phyloP scores from a whole-genome alignment of 1,140 invertebrate genomes.

The Druon quercuslanigerum region DNA sequence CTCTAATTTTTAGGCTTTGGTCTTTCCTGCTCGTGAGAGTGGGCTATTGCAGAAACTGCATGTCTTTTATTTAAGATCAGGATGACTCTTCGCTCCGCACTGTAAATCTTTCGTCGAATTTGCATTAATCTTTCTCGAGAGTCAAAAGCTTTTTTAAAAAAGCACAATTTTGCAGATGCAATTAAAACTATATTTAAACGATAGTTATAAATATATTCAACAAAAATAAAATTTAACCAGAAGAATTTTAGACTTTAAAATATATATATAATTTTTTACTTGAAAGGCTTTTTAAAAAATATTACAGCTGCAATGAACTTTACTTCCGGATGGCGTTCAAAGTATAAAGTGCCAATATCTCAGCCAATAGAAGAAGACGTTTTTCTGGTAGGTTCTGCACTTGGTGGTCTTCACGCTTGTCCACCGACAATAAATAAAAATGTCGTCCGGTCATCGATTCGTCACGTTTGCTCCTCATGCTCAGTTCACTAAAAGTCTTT shows the following conservation, averaged over 20 bases:
- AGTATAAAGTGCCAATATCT: constrained; percentile 2
- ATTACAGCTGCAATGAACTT: neutral
- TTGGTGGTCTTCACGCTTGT: constrained; percentile 31
- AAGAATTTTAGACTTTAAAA: too few relatives aligned
- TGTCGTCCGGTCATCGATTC: constrained; percentile 27
- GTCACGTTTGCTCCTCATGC: constrained; percentile 2
- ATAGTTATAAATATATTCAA: too few relatives aligned
- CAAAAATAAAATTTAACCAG: too few relatives aligned
- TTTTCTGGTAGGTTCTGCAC: constrained; percentile 15
- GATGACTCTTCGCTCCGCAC: neutral
- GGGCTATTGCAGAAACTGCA: neutral
- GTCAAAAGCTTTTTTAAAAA: too few relatives aligned
- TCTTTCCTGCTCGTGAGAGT: constrained; percentile 22
- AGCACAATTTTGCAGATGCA: too few relatives aligned
- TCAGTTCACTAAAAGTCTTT: constrained; percentile 5
- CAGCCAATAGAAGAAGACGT: neutral
- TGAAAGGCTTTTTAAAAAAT: neutral
- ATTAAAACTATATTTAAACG: too few relatives aligned
- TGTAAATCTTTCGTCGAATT: neutral
- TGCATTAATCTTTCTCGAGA: too few relatives aligned
- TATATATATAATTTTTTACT: too few relatives aligned
- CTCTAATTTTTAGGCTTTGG: constrained; percentile 44
- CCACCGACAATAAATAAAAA: constrained; percentile 21
- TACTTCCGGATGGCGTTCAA: constrained; percentile 11
- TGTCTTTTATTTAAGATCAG: neutral